Base-by-base conservation (phyloP, 2,888 invertebrate genomes). In the Scelioninae gen. 1 region DNA sequence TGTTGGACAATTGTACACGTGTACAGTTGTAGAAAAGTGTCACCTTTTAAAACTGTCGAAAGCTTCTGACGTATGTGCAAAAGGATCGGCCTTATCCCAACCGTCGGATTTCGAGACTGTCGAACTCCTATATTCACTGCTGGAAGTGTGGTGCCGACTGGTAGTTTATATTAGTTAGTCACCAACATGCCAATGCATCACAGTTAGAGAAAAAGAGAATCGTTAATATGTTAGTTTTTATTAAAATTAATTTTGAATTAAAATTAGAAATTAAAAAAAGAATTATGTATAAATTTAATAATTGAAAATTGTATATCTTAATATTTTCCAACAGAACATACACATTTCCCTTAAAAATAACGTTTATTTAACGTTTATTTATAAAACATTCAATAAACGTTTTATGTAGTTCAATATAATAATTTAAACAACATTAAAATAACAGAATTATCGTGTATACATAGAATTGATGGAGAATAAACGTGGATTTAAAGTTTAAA, bases 11-110 rank as follows among this genome's bases (percentile, higher is more conserved):
- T 31, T 31, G 15, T 55, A 55, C 38, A 58, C n/a, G 32, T n/a
- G 60, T 62, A 47, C 47, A 62, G 4, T 34, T 65, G 65, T 53
- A 40, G 29, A 15, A 66, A 68, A 72, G 85, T 85, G 88, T 92
- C 92, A 92, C 92, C 92, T 92, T 91, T 92, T 92, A 88, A 92
- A 92, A 87, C 87, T 89, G 91, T 92, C 92, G 92, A 92, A 92
- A 86, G 91, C 90, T 84, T 89, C 89, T 88, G 87, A 89, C 83
- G 90, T 86, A 77, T 89, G 90, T 69, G 84, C 83, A 85, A 90
- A 88, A 84, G 88, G 84, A 71, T 89, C 88, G 82, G 86, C 86
- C 87, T 89, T 91, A 87, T 92, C 91, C 91, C 92, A 91, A 90
- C 89, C 90, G 80, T 89, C 91, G 86, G 88, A 89, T 89, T 91